Evolutionary conservation across 2,888 invertebrate species (phyloP).

Genomic region (Theretra japonica): DNA sequence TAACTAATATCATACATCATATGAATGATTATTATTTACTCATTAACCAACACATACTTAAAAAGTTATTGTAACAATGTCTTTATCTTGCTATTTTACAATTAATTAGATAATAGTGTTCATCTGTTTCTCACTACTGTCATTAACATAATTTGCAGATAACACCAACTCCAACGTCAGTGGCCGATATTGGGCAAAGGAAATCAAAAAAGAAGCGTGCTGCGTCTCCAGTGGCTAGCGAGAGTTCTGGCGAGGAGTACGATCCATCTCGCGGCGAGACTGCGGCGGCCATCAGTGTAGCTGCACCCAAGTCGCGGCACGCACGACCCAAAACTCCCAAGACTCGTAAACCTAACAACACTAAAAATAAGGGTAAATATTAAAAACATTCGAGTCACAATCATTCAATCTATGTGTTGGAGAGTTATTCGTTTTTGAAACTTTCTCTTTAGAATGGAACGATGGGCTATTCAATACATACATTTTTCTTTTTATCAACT

Average conservation of each 20-base stretch:
- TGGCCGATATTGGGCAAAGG: conserved; percentile 73
- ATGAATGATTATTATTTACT: too few relatives aligned
- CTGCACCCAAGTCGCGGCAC: conserved; percentile 73
- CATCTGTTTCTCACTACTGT: background rate
- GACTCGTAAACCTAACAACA: conserved; percentile 66
- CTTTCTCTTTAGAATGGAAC: too few relatives aligned
- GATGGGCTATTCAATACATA: too few relatives aligned
- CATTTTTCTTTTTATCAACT: too few relatives aligned
- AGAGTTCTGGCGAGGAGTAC: conserved; percentile 80
- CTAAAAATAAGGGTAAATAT: conserved; percentile 67
- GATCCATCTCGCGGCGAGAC: conserved; percentile 75
- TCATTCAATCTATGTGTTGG: background rate
- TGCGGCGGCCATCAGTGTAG: conserved; percentile 73
- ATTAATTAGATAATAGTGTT: background rate
- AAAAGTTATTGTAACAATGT: too few relatives aligned
- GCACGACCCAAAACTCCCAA: conserved; percentile 59
- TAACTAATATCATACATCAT: too few relatives aligned
- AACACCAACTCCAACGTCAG: conserved; percentile 67
- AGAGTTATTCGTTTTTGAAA: too few relatives aligned
- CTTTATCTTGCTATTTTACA: background rate
- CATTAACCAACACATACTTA: too few relatives aligned
- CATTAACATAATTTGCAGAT: conserved; percentile 42
- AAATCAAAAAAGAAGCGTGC: conserved; percentile 78
- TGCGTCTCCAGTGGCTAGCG: conserved; percentile 72
- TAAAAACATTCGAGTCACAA: background rate